Evolutionary conservation across 2,113 vertebrate genomes (phyloP).

Genomic region (Mus pahari): DNA sequence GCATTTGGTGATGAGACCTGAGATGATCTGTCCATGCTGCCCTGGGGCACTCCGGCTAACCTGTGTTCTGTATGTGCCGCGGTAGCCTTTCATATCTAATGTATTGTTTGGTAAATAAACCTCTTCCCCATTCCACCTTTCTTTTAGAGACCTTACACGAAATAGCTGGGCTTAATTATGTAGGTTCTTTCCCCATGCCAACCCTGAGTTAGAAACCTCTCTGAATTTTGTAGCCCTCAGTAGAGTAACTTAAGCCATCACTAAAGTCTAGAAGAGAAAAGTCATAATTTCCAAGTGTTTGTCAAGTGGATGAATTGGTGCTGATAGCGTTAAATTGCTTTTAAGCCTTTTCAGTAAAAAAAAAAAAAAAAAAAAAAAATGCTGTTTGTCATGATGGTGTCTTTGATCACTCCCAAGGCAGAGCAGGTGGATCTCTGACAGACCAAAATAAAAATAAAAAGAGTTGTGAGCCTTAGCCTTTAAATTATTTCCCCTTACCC

Average conservation of each 20-base stretch:
- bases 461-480: not conserved
- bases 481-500: not conserved
- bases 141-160: not conserved
- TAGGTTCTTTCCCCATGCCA: not conserved
- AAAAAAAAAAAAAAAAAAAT: not conserved
- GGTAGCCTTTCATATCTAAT: not conserved
- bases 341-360: not conserved
- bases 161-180: not conserved
- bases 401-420: not conserved
- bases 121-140: not conserved
- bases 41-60: not conserved
- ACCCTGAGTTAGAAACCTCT: slow-evolving; percentile 13
- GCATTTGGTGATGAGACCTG: not conserved
- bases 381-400: not conserved
- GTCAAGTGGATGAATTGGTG: not conserved
- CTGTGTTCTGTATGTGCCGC: not conserved
- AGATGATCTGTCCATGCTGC: not conserved
- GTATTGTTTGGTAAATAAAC: not conserved
- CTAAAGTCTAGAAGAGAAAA: slow-evolving; percentile 26
- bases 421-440: not conserved
- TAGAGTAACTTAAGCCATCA: slow-evolving; percentile 24
- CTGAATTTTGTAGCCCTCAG: slow-evolving; percentile 7
- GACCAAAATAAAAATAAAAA: not conserved
- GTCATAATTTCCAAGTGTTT: slow-evolving; percentile 37
- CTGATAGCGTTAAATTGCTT: not conserved